Percentiles rank a stretch among this genome's conserved stretches.
phyloP scores from a whole-genome alignment of 2,113 vertebrate genomes.

The Phyllostomus discolor region DNA sequence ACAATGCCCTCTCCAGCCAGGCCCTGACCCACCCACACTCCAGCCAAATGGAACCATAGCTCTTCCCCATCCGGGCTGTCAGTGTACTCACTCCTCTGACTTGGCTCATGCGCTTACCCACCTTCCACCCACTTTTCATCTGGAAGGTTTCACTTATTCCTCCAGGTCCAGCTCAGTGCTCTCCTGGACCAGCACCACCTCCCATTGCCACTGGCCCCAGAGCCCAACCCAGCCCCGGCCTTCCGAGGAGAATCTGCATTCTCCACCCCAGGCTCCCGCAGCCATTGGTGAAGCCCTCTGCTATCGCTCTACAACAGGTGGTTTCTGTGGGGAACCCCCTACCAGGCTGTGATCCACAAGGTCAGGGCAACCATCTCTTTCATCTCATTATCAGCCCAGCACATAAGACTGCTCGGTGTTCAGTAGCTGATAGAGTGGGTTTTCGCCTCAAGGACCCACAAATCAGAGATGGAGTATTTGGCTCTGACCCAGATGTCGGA shows the following conservation, averaged over 20 bases:
- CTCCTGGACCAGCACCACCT: not conserved
- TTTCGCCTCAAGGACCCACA: not conserved
- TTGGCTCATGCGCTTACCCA: not conserved
- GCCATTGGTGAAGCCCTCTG: not conserved
- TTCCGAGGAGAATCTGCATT: not conserved
- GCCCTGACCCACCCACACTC: too few species aligned
- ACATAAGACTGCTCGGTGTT: not conserved
- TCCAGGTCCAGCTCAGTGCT: not conserved
- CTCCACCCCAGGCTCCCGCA: not conserved
- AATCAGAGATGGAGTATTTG: not conserved
- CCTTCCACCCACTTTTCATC: not conserved
- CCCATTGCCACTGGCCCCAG: not conserved
- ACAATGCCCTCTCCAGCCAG: not conserved
- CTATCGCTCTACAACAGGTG: not conserved
- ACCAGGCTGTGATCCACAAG: not conserved
- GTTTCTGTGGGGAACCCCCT: not conserved
- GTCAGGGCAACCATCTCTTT: not conserved
- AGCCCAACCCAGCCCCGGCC: not conserved
- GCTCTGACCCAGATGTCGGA: not conserved
- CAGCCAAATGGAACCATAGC: not conserved
- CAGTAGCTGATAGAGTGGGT: too few species aligned
- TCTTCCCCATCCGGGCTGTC: not conserved
- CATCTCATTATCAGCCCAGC: not conserved
- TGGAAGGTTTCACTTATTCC: not conserved
- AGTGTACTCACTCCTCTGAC: not conserved